Evolutionary conservation across 2,888 invertebrate genomes (phyloP).

Genomic region (Cheilosia urbana): DNA sequence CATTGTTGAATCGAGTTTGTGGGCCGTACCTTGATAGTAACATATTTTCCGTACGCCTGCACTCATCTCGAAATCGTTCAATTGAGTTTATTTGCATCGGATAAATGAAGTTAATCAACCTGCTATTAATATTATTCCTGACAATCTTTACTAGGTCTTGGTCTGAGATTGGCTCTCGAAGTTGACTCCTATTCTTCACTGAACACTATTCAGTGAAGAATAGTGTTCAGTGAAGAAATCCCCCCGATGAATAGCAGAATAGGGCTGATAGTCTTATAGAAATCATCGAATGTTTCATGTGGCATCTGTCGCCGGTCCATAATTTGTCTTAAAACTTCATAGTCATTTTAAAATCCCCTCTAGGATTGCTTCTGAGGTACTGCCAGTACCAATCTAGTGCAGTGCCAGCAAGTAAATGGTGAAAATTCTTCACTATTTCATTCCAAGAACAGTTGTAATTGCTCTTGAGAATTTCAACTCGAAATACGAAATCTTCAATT

Average conservation of each 20-base stretch:
- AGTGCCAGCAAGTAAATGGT: slow-evolving; percentile 16
- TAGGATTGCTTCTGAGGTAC: slow-evolving; percentile 12
- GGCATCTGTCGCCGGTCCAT: slow-evolving; percentile 29
- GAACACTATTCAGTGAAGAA: too few relatives aligned
- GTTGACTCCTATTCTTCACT: too few relatives aligned
- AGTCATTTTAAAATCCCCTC: slow-evolving; percentile 22
- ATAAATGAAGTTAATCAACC: not conserved
- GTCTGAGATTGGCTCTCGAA: not conserved
- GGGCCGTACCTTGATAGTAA: not conserved
- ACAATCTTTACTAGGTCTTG: too few relatives aligned
- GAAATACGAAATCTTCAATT: not conserved
- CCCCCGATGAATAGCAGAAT: too few relatives aligned
- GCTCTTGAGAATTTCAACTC: slow-evolving; percentile 1
- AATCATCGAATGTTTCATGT: slow-evolving; percentile 20
- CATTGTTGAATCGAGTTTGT: not conserved
- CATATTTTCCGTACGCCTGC: slow-evolving; percentile 4
- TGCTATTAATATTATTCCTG: not conserved
- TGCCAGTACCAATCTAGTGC: slow-evolving; percentile 51
- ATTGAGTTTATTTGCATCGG: not conserved
- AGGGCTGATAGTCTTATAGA: not conserved
- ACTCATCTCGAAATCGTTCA: not conserved
- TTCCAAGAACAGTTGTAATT: slow-evolving; percentile 8
- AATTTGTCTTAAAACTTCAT: slow-evolving; percentile 39
- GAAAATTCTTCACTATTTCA: slow-evolving; percentile 32
- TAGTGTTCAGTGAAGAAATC: too few relatives aligned